Base-by-base conservation (phyloP, 2,888 invertebrate species). In the Xanthia icteritia region DNA sequence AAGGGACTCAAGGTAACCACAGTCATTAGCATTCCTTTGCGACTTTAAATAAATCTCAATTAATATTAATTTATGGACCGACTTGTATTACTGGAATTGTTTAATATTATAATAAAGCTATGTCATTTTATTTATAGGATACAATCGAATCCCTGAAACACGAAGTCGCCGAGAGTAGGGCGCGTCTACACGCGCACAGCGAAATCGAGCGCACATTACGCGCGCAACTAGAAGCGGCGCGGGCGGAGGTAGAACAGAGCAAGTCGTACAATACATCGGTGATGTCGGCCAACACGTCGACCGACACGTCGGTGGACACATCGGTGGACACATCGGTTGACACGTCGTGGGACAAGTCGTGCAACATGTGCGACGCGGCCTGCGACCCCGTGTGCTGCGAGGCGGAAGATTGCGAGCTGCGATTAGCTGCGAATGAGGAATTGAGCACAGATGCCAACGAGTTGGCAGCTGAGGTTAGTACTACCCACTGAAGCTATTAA, bases 121-220 rank as follows among this genome's bases (percentile, higher is more conserved):
- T 9, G 3, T 75, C 65, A 20, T 73, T 31, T 78, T 76, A 66
- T 65, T 90, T 93, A n/a, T 90, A 97, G 97, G 94, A 94, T 83
- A 96, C 96, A 83, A 96, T 97, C 87, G 96, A 95, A 83, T 93
- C 94, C 78, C 90, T 97, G 61, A 97, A 96, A 90, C 95, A 94
- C 82, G 97, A 97, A 91, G 96, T 97, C 31, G 93, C 93, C 27
- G 96, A 96, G 83, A 96, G 96, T 86, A 92, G 96, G 77, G 93
- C 94, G 80, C 94, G 96, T 39, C 84, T 97, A 80, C 95, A 95
- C 89, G 95, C 96, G 77, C 95, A 96, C 90, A 92, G 96, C 88
- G 96, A 96, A 91, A 94, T 95, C 75, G 96, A 96, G 91, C 94
- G 96, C 73, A 95, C 96, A 3, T 87, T 96, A 75, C 95, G 96